Conservation (phyloP, 2,113 vertebrate genomes). For the Apus apus region DNA sequence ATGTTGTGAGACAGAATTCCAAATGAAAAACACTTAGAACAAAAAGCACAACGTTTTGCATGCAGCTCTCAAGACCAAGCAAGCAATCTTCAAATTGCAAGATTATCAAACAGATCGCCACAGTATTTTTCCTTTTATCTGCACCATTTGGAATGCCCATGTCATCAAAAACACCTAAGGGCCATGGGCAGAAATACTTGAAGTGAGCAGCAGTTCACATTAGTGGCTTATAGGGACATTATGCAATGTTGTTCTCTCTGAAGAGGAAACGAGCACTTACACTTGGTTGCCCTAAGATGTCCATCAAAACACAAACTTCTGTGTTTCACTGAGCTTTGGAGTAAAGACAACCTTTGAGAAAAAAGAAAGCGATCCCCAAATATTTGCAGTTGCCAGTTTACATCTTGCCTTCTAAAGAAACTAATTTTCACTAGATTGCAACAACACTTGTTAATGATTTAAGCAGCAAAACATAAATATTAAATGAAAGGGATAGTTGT, state of each 20-base stretch:
- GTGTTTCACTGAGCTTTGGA: background rate
- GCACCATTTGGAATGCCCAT: background rate
- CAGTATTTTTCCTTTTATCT: slow-evolving; percentile 1
- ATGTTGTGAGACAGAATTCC: background rate
- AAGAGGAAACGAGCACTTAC: background rate
- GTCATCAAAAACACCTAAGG: background rate
- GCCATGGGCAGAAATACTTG: background rate
- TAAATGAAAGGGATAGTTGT: slow-evolving; percentile 52
- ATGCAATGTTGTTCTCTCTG: background rate
- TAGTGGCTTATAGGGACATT: background rate
- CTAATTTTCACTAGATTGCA: slow-evolving; percentile 35
- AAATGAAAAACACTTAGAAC: background rate
- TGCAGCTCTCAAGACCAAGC: background rate
- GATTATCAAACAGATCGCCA: slow-evolving; percentile 1
- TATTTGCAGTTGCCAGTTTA: background rate
- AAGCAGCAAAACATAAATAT: slow-evolving; percentile 62
- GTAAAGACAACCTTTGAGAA: background rate
- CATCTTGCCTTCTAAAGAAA: slow-evolving; percentile 12
- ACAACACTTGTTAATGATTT: slow-evolving; percentile 50
- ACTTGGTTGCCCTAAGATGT: background rate
- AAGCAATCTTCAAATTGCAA: background rate
- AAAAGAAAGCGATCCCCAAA: background rate
- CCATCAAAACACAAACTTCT: background rate
- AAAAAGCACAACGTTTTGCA: background rate
- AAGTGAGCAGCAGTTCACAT: background rate